phyloP scores from a whole-genome alignment of 2,113 vertebrate species.

The Passer montanus region DNA sequence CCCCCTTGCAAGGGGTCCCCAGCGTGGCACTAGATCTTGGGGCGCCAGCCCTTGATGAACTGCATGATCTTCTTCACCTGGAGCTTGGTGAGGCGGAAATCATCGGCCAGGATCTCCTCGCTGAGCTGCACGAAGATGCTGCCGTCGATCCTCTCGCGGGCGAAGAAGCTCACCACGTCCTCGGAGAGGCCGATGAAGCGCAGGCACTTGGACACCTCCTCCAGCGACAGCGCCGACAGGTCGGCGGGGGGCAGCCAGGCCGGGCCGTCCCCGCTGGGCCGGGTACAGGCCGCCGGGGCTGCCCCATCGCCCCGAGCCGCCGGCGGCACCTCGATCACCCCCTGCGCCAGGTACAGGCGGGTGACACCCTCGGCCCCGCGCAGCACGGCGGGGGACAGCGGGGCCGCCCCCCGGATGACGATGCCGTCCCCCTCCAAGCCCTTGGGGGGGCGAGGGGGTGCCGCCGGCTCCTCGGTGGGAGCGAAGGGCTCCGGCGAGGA shows the following conservation, averaged over 20 bases:
- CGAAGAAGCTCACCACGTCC: conserved; percentile 90
- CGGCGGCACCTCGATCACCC: conserved; percentile 72
- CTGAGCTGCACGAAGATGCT: conserved; percentile 96
- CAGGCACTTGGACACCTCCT: conserved; percentile 93
- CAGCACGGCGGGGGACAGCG: conserved; percentile 76
- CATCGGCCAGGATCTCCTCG: conserved; percentile 95
- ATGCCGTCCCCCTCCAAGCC: conserved; percentile 71
- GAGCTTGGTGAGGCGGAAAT: conserved; percentile 94
- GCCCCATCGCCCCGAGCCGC: conserved; percentile 45
- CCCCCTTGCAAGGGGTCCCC: not conserved
- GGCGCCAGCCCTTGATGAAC: conserved; percentile 98
- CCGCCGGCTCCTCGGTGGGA: conserved; percentile 64
- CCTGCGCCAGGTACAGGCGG: conserved; percentile 74
- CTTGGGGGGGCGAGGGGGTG: conserved; percentile 69
- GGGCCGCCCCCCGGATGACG: conserved; percentile 60
- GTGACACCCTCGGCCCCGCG: conserved; percentile 75
- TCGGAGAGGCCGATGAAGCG: conserved; percentile 95
- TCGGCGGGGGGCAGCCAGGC: conserved; percentile 91
- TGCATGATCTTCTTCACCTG: conserved; percentile 99
- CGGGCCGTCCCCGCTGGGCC: conserved; percentile 58
- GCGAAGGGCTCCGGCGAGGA: conserved; percentile 61
- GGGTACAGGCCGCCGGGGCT: conserved; percentile 36
- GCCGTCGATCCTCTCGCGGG: conserved; percentile 93
- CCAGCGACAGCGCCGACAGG: conserved; percentile 89
- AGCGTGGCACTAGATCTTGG: conserved; percentile 81